phyloP scores from a whole-genome alignment of 2,113 vertebrate species.

The Synodontis membranacea region DNA sequence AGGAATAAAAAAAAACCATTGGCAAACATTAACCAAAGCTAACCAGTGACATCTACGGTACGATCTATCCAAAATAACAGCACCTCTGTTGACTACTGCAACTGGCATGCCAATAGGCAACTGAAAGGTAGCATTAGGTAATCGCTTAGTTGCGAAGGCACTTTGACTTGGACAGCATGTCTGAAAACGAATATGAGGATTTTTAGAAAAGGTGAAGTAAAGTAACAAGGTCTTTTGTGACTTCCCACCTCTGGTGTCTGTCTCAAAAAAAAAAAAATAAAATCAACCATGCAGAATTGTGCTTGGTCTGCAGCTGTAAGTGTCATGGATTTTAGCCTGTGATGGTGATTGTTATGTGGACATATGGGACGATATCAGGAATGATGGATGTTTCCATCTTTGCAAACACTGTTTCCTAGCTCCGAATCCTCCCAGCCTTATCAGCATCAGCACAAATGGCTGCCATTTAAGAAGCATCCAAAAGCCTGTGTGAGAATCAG shows the following conservation, averaged over 20 bases:
- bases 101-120: not conserved
- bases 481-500: slow-evolving; percentile 46
- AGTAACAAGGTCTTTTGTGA: not conserved
- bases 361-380: slow-evolving; percentile 4
- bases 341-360: not conserved
- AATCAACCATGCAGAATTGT: not conserved
- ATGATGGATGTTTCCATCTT: slow-evolving; percentile 3
- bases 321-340: not conserved
- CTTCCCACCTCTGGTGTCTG: not conserved
- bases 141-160: not conserved
- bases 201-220: not conserved
- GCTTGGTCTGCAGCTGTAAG: not conserved
- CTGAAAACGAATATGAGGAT: not conserved
- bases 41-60: not conserved
- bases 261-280: not conserved
- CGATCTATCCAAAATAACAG: not conserved
- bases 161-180: not conserved
- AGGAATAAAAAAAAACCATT: not conserved
- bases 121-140: not conserved
- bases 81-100: not conserved
- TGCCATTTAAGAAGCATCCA: not conserved
- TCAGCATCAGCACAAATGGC: slow-evolving; percentile 22
- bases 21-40: not conserved
- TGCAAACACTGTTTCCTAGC: not conserved
- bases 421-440: not conserved